Percentiles rank a stretch among this genome's conserved stretches.
These are phyloP conservation scores for Haplochromis vanheusdeni DNA, from an alignment of 2,113 vertebrate genomes.

Conservation along the genomic window DNA sequence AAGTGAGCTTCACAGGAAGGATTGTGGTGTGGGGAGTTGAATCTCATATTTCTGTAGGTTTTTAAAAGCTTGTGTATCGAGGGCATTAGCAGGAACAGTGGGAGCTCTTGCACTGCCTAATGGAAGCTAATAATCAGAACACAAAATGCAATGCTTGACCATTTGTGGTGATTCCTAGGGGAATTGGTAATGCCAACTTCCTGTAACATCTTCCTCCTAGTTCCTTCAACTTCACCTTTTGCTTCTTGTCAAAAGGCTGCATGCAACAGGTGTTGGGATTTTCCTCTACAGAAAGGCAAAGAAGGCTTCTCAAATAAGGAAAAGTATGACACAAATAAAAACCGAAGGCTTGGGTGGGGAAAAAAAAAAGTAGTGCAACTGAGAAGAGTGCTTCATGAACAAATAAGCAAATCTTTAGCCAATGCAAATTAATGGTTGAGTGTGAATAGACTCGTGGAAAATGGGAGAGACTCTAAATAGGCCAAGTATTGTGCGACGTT, in stretches of 20 bases:
- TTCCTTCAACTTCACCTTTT: not conserved
- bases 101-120: not conserved
- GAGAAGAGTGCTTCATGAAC: not conserved
- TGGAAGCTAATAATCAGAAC: not conserved
- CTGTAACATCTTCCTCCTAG: not conserved
- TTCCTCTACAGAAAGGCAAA: not conserved
- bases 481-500: not conserved
- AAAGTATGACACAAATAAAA: not conserved
- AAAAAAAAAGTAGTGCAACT: not conserved
- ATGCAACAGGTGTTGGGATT: conserved; percentile 11
- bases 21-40: not conserved
- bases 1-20: not conserved
- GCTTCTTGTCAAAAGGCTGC: not conserved
- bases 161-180: not conserved
- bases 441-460: not conserved
- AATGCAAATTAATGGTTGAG: not conserved
- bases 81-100: not conserved
- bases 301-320: not conserved
- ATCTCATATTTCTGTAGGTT: not conserved
- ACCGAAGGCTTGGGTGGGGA: rapidly evolving
- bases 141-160: not conserved
- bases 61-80: not conserved
- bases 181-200: not conserved
- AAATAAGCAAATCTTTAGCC: not conserved
- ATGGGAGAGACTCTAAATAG: not conserved